Conservation (phyloP, 2,888 invertebrate genomes). For the Hydrotaea diabolus region DNA sequence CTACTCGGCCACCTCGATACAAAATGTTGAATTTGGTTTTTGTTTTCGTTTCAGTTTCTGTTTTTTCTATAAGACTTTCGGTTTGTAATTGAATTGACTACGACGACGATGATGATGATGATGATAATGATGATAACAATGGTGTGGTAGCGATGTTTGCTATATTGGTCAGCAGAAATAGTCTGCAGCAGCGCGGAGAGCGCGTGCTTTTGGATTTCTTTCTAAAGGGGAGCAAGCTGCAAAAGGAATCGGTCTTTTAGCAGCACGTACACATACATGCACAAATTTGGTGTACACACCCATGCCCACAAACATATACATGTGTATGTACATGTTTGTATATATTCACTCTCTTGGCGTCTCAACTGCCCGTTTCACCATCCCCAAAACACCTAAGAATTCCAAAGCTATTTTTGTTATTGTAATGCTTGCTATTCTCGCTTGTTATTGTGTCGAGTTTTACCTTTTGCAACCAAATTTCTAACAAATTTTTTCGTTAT, state of each 20-base stretch:
- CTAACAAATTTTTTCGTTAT: slow-evolving; percentile 15
- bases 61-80: no score
- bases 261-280: background rate
- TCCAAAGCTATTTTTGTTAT: slow-evolving; percentile 34
- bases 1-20: background rate
- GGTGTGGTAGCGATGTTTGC: background rate
- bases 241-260: background rate
- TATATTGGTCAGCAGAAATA: background rate
- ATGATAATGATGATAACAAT: no score
- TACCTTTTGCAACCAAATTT: slow-evolving; percentile 7
- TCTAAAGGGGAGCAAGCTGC: background rate
- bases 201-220: slow-evolving; percentile 14
- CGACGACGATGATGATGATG: no score
- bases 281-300: background rate
- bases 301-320: background rate
- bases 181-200: background rate
- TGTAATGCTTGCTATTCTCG: slow-evolving; percentile 5
- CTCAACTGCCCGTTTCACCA: slow-evolving; percentile 1
- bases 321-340: background rate
- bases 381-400: slow-evolving; percentile 10
- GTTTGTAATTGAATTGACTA: background rate
- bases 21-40: background rate
- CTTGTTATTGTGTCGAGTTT: background rate
- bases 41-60: background rate
- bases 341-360: background rate